Percentiles rank a stretch among this genome's conserved stretches.
These are phyloP conservation scores for Phenganax stokvisi DNA, from an alignment of 92 coral and sea anemone species.

Conservation along the genomic window DNA sequence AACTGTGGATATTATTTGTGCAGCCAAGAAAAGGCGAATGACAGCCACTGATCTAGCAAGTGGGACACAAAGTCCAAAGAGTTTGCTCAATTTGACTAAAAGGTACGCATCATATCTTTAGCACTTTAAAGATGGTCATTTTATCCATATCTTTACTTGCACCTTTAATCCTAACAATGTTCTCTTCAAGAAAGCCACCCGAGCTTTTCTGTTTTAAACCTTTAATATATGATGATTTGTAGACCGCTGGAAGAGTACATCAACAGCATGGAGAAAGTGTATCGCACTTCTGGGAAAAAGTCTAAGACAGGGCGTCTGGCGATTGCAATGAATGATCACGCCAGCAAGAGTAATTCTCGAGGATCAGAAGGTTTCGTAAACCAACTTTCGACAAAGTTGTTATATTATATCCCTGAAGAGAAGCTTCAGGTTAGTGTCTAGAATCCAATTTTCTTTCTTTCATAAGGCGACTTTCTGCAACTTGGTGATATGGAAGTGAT, in stretches of 20 bases:
- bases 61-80: background rate
- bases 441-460: background rate
- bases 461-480: background rate
- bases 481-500: background rate
- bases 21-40: constrained; percentile 7
- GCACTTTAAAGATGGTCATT: too few species aligned
- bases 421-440: background rate
- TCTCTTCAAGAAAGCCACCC: background rate
- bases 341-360: background rate
- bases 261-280: constrained; percentile 1
- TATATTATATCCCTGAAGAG: background rate
- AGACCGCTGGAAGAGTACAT: constrained; percentile 16
- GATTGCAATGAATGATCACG: constrained; percentile 19
- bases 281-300: constrained; percentile 1
- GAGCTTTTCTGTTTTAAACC: background rate
- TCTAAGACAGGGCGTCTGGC: constrained; percentile 7
- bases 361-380: background rate
- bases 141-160: too few species aligned
- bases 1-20: background rate
- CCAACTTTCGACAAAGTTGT: background rate
- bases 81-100: background rate
- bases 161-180: too few species aligned
- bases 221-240: background rate
- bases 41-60: background rate
- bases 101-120: background rate